A percentile compares a stretch with the other conserved stretches of the same genome.
Evolutionary conservation across 2,888 invertebrate species (phyloP).

Genomic region (Mesorhabditis spiculigera): DNA sequence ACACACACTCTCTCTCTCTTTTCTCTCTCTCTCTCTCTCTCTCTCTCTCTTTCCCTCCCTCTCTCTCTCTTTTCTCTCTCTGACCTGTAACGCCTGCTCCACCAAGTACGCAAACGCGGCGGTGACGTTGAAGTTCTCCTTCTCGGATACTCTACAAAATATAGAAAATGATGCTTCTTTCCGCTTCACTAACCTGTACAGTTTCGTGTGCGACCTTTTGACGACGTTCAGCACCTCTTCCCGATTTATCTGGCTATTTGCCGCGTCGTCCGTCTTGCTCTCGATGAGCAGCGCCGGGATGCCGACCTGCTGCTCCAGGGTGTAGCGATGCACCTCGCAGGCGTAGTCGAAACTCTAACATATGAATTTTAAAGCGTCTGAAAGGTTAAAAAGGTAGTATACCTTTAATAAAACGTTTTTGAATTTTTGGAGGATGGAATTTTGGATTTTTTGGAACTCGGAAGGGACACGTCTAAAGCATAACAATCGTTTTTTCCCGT

Average conservation of each 20-base stretch:
- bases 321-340: background rate
- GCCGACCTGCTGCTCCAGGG: background rate
- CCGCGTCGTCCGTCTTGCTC: background rate
- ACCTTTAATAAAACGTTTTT: too few species aligned
- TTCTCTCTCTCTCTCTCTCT: too few species aligned
- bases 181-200: background rate
- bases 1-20: too few species aligned
- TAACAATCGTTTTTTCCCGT: too few species aligned
- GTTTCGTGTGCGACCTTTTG: background rate
- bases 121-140: constrained; percentile 1
- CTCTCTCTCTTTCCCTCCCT: background rate
- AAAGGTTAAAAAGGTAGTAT: background rate
- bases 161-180: background rate
- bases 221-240: background rate
- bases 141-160: background rate
- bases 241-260: background rate
- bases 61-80: background rate
- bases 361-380: background rate
- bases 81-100: background rate
- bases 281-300: background rate
- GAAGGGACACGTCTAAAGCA: too few species aligned
- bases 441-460: too few species aligned
- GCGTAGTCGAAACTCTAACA: constrained; percentile 1
- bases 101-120: background rate
- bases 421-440: too few species aligned